A percentile compares a stretch with the other conserved stretches of the same genome.
phyloP scores from a whole-genome alignment of 2,888 invertebrate genomes.

The Coelopa pilipes region DNA sequence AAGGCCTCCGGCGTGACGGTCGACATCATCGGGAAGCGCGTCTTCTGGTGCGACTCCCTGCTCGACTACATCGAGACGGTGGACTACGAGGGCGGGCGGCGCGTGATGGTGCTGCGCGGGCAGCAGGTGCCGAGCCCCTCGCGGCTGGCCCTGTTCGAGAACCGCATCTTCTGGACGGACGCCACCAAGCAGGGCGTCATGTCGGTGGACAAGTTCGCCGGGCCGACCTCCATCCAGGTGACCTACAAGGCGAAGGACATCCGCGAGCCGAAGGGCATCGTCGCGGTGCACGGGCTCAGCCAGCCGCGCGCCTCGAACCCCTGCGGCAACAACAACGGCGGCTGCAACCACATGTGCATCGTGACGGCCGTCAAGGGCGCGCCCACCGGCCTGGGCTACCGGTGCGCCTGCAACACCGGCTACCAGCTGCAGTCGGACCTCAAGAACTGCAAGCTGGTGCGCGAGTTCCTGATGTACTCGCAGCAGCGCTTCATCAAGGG shows the following conservation, averaged over 20 bases:
- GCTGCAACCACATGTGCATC: conserved; percentile 94
- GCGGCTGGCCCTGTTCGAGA: conserved; percentile 85
- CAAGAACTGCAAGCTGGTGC: conserved; percentile 82
- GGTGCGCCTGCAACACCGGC: conserved; percentile 93
- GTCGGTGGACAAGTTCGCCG: conserved; percentile 87
- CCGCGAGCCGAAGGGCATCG: conserved; percentile 84
- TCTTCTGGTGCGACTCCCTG: conserved; percentile 97
- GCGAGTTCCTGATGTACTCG: conserved; percentile 93
- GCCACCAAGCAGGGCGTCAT: conserved; percentile 89
- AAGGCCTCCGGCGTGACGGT: conserved; percentile 92
- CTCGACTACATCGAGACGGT: conserved; percentile 96
- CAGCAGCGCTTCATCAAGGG: conserved; percentile 97
- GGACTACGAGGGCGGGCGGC: conserved; percentile 87
- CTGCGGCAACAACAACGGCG: conserved; percentile 87
- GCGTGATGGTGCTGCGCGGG: conserved; percentile 83
- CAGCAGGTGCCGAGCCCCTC: conserved; percentile 88
- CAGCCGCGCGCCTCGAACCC: conserved; percentile 84
- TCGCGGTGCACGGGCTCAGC: conserved; percentile 81
- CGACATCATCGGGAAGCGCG: conserved; percentile 87
- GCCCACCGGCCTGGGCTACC: conserved; percentile 79
- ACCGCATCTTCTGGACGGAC: conserved; percentile 91
- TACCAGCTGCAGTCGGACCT: conserved; percentile 80
- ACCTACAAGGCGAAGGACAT: conserved; percentile 85
- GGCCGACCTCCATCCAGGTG: conserved; percentile 80
- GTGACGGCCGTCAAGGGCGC: conserved; percentile 79